A percentile compares a stretch with the other conserved stretches of the same genome.
These are phyloP conservation scores for Paramuricea clavata DNA, from an alignment of 92 coral and sea anemone species.

Conservation along the genomic window DNA sequence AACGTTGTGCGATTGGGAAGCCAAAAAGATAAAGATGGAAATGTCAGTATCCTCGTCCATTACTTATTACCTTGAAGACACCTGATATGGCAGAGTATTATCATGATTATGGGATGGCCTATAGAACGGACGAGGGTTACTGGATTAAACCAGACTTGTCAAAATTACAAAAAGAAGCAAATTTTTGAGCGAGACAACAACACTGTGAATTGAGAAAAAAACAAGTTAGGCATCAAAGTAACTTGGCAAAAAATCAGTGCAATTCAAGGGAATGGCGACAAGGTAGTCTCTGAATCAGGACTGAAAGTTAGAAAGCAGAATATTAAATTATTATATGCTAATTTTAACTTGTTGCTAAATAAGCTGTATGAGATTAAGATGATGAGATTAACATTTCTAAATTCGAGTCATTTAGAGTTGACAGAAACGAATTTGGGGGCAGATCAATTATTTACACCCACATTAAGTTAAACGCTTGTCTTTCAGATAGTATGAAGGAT, in stretches of 20 bases:
- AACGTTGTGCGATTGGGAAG: constrained; percentile 18
- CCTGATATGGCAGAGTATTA: constrained; percentile 14
- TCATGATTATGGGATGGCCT: constrained; percentile 7
- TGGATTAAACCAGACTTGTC: background rate
- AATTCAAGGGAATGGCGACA: background rate
- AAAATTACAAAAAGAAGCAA: background rate
- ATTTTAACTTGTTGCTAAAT: background rate
- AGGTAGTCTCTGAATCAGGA: background rate
- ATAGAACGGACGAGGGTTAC: background rate
- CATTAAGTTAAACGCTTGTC: background rate
- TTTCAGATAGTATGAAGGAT: background rate
- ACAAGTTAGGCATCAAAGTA: background rate
- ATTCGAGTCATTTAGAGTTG: background rate
- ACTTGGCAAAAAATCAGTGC: background rate
- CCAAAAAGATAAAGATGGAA: constrained; percentile 15
- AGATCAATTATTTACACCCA: background rate
- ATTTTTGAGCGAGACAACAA: background rate
- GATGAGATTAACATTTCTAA: background rate
- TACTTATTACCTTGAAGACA: constrained; percentile 2
- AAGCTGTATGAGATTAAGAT: background rate
- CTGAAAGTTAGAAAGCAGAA: background rate
- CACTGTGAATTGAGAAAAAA: background rate
- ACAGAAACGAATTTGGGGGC: background rate
- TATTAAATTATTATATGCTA: background rate
- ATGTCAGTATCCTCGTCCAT: constrained; percentile 5